Base-by-base conservation (phyloP, 2,113 vertebrate genomes). In the Raphicerus campestris region DNA sequence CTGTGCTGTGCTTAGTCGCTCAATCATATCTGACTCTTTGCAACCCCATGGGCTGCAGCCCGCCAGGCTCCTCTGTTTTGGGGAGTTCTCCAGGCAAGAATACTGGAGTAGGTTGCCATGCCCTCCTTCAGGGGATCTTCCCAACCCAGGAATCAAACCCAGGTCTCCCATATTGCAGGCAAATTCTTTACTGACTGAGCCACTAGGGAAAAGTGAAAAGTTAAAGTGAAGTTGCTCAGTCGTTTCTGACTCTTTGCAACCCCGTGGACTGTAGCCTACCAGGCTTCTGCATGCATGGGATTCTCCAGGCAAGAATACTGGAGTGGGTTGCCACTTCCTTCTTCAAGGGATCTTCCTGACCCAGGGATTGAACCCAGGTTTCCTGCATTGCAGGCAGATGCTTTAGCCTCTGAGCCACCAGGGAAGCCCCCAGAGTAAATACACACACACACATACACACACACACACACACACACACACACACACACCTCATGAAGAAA, bases 211-310 rank as follows among this genome's bases (percentile, higher is more conserved):
- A 58, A 58, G 56, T 0, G 56, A 58, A 58, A 58, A 58, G 56
- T 58, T 2, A 58, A 58, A 58, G 56, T 58, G 24, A 58, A 60
- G 11, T 14, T 2, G 2, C 58, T 60, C 26, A 30, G 11, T 61
- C 2, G 0, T 61, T 14, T 61, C 28, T 0, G 1, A 61, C 58
- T 30, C 58, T 13, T 60, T 30, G 58, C 5, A 0, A 61, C 58
- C 32, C 32, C 61, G 8, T 9, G 61, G 32, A n/a, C 61, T 63
- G 15, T 32, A 63, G 61, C 15, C 61, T 7, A 16, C 61, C 30
- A 63, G 15, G 32, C 15, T n/a, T 7, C 61, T 63, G 7, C 3
- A 0, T 63, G 10, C 26, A 58, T 60, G 32, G 32, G 61, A 16
- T n/a, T n/a, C 15, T n/a, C 61, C 16, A 63, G 15, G 30, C 15